Percentiles rank a stretch among this genome's conserved stretches.
These are phyloP conservation scores for Tiliacea citrago DNA, from an alignment of 2,888 invertebrate genomes.

Conservation along the genomic window DNA sequence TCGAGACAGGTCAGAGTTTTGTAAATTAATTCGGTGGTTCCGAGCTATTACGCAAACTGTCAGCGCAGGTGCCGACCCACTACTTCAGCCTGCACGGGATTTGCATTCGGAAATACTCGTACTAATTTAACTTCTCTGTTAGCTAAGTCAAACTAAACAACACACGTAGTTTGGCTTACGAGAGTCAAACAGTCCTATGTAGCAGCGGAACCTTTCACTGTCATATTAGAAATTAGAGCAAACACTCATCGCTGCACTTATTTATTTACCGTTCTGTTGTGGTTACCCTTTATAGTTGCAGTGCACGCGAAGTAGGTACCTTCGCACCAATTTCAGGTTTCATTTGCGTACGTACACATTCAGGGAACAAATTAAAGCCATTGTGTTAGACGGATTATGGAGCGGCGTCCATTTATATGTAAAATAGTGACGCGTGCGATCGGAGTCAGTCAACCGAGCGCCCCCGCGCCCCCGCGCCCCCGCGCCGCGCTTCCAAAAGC, in stretches of 20 bases:
- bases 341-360: slow-evolving; percentile 83
- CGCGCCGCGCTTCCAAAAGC: slow-evolving; percentile 69
- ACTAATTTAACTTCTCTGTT: slow-evolving; percentile 88
- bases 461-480: slow-evolving; percentile 71
- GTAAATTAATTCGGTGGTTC: slow-evolving; percentile 89
- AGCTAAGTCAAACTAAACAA: slow-evolving; percentile 83
- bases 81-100: slow-evolving; percentile 79
- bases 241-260: slow-evolving; percentile 53
- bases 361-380: slow-evolving; percentile 87
- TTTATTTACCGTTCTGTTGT: slow-evolving; percentile 63
- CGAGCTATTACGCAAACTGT: slow-evolving; percentile 88
- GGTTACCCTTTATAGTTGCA: slow-evolving; percentile 61
- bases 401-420: slow-evolving; percentile 89
- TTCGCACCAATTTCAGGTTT: slow-evolving; percentile 79
- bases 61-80: slow-evolving; percentile 86
- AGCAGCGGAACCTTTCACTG: slow-evolving; percentile 45
- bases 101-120: slow-evolving; percentile 86
- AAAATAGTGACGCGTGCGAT: slow-evolving; percentile 88
- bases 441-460: slow-evolving; percentile 80
- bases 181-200: slow-evolving; percentile 70
- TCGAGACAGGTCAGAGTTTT: slow-evolving; percentile 86
- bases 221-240: slow-evolving; percentile 62
- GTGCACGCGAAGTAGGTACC: slow-evolving; percentile 48
- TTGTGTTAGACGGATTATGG: slow-evolving; percentile 89
- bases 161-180: slow-evolving; percentile 69